Evolutionary conservation across 2,888 invertebrate species (phyloP).

Genomic region (Pycnomerus fuliginosus): DNA sequence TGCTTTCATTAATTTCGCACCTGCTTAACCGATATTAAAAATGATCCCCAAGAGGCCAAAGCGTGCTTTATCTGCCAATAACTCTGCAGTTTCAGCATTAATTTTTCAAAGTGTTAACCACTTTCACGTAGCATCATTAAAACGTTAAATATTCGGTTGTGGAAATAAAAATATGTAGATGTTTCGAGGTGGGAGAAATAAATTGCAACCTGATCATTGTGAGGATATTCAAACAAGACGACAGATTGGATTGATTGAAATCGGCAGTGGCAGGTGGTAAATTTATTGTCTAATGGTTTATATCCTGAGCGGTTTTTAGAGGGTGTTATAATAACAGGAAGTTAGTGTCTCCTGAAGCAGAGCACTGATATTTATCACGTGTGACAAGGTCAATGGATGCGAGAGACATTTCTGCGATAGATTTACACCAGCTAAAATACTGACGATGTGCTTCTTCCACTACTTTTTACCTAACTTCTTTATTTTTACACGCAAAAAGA

Average conservation of each 20-base stretch:
- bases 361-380: slow-evolving; percentile 27
- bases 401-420: slow-evolving; percentile 27
- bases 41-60: too few species aligned
- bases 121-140: too few species aligned
- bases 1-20: too few species aligned
- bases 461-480: slow-evolving; percentile 19
- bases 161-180: too few species aligned
- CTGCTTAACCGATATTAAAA: too few species aligned
- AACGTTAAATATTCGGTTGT: too few species aligned
- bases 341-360: slow-evolving; percentile 27
- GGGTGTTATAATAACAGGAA: slow-evolving; percentile 27
- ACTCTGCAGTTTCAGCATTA: too few species aligned
- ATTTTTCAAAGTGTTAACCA: too few species aligned
- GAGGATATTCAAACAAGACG: slow-evolving; percentile 23
- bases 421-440: slow-evolving; percentile 28
- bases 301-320: slow-evolving; percentile 28
- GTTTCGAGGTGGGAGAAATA: slow-evolving; percentile 18
- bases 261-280: slow-evolving; percentile 28
- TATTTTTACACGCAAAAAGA: slow-evolving; percentile 17
- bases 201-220: slow-evolving; percentile 21
- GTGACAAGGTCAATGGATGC: slow-evolving; percentile 29
- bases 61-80: too few species aligned
- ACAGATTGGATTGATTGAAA: slow-evolving; percentile 28
- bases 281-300: slow-evolving; percentile 29
- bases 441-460: slow-evolving; percentile 25